Percentiles rank a stretch among this genome's conserved stretches.
These are phyloP conservation scores for Griposia aprilina DNA, from an alignment of 2,888 invertebrate species.

Conservation along the genomic window DNA sequence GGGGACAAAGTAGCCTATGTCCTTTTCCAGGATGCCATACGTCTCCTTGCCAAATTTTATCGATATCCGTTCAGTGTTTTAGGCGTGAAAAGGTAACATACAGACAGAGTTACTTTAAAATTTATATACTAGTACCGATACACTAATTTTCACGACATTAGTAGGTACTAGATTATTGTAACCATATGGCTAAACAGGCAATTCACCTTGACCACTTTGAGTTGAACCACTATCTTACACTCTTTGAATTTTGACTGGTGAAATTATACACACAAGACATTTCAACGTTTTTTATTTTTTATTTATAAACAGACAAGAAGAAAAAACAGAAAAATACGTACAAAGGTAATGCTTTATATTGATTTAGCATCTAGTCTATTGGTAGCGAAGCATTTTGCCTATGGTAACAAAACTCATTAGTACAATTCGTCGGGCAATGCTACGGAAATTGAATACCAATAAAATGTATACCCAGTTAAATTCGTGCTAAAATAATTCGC, in stretches of 20 bases:
- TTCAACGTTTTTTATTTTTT: too few relatives aligned
- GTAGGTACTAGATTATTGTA: not conserved
- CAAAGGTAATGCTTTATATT: too few relatives aligned
- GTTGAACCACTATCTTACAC: not conserved
- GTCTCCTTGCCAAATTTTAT: too few relatives aligned
- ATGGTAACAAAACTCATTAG: not conserved
- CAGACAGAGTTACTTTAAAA: too few relatives aligned
- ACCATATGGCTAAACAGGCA: not conserved
- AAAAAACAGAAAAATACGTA: too few relatives aligned
- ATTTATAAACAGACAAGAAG: too few relatives aligned
- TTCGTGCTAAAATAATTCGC: conserved; percentile 35
- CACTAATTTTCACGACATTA: not conserved
- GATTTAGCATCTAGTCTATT: too few relatives aligned
- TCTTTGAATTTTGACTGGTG: not conserved
- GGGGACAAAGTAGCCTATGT: too few relatives aligned
- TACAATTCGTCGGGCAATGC: not conserved
- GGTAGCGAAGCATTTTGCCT: not conserved
- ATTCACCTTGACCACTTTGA: not conserved
- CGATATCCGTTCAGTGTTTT: too few relatives aligned
- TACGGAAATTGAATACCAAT: conserved; percentile 8
- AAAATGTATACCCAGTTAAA: not conserved
- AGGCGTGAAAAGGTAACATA: too few relatives aligned
- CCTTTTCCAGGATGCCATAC: too few relatives aligned
- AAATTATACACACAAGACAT: not conserved
- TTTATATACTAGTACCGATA: too few relatives aligned